Evolutionary conservation across 2,797 vertebrate species (phyloP), one percentile per base, ranked within the genome.

Genomic region (Galago senegalensis): DNA sequence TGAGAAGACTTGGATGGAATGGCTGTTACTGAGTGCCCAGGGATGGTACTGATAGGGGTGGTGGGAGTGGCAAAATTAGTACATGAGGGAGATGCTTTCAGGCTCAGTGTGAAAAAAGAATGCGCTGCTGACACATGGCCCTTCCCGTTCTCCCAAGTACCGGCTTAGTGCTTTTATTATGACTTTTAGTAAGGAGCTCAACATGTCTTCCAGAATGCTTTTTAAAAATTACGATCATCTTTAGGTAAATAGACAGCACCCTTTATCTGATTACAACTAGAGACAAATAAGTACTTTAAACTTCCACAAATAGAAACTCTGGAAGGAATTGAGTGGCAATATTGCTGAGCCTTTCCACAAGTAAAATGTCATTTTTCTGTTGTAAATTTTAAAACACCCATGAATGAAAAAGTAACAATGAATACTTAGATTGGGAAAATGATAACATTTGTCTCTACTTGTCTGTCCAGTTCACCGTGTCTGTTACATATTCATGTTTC

Each of bases 191-290:
- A 70, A 73, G 5, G 21, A 58, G 23, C 31, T 84, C 37, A 63
- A 11, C 65, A 9, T 73, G 40, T 8, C 53, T 87, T 58, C 34
- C 20, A 20, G 87, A 61, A n/a, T 43, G 27, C 31, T 87, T 85
- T 85, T 73, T 27, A 29, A 69, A 69, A 80, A 91, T 91, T 83
- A 31, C 31, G 43, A 80, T 87, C 14, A 65, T 81, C 65, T 93
- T 40, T 18, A 94, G 3, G 29, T 70, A 61, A 76, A 27, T 65
- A 87, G 46, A 46, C 37, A 86, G 25, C 11, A 12, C 29, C 43
- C 70, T 95, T 87, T 77, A 1, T 69, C 23, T 43, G 49, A 43
- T 82, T 25, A 16, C 49, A 3, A 34, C 27, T 25, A 61, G 87
- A 40, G 76, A 18, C 31, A 67, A 18, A 49, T 60, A 31, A 5